phyloP scores from a whole-genome alignment of 2,113 vertebrate species.

The Cryptotis parvus region DNA sequence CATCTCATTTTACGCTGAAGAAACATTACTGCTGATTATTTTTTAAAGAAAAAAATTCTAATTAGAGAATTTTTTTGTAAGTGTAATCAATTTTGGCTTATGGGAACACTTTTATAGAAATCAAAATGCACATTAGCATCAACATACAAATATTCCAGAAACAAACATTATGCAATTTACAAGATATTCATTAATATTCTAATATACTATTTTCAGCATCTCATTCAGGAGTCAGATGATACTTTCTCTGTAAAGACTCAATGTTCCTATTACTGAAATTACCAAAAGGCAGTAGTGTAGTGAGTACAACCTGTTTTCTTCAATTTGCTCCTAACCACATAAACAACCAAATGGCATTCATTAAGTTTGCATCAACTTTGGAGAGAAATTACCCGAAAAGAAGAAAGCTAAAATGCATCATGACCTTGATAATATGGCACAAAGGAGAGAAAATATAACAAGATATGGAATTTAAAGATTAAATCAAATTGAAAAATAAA shows the following conservation, averaged over 20 bases:
- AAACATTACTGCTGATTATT: slow-evolving; percentile 59
- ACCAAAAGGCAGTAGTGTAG: slow-evolving; percentile 29
- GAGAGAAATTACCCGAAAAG: slow-evolving; percentile 52
- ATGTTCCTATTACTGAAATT: slow-evolving; percentile 58
- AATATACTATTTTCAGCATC: slow-evolving; percentile 36
- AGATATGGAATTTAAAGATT: slow-evolving; percentile 29
- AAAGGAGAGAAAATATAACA: slow-evolving; percentile 61
- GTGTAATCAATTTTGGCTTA: slow-evolving; percentile 69
- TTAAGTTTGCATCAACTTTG: slow-evolving; percentile 62
- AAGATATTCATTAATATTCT: slow-evolving; percentile 72
- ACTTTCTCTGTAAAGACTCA: slow-evolving; percentile 36
- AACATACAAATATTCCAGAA: slow-evolving; percentile 69
- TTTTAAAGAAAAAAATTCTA: slow-evolving; percentile 71
- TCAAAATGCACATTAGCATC: slow-evolving; percentile 53
- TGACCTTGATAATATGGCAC: slow-evolving; percentile 68
- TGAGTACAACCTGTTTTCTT: slow-evolving; percentile 52
- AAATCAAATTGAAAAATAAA: slow-evolving; percentile 62
- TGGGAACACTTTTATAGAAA: slow-evolving; percentile 68
- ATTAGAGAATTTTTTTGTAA: slow-evolving; percentile 66
- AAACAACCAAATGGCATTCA: slow-evolving; percentile 68
- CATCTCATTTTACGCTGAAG: slow-evolving; percentile 70
- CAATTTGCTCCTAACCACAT: slow-evolving; percentile 17
- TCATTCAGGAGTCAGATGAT: slow-evolving; percentile 58
- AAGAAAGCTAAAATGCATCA: slow-evolving; percentile 31
- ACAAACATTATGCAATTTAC: slow-evolving; percentile 62